Conservation (phyloP, 2,888 invertebrate genomes). For the Chrysopilus asiliformis region DNA sequence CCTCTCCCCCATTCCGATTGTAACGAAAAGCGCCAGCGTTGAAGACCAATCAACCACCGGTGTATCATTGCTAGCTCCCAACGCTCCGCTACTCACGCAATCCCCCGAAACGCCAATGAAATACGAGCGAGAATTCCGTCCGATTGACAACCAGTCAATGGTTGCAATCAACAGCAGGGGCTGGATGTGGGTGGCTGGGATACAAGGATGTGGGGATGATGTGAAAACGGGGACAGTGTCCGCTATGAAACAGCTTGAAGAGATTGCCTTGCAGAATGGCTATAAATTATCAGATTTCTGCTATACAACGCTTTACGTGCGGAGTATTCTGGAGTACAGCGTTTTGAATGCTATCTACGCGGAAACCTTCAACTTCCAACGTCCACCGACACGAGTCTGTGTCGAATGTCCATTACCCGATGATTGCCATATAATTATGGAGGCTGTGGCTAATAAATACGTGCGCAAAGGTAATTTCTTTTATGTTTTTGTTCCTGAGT, state of each 20-base stretch:
- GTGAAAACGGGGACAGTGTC: constrained; percentile 51
- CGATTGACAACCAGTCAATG: constrained; percentile 46
- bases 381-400: constrained; percentile 78
- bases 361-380: constrained; percentile 54
- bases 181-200: constrained; percentile 75
- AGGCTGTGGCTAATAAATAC: constrained; percentile 52
- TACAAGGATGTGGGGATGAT: constrained; percentile 53
- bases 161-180: constrained; percentile 57
- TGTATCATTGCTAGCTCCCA: constrained; percentile 3
- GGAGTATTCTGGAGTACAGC: constrained; percentile 67
- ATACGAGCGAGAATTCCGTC: constrained; percentile 43
- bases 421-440: constrained; percentile 60
- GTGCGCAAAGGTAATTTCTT: constrained; percentile 16
- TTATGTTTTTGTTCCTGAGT: constrained; percentile 8
- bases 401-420: constrained; percentile 63
- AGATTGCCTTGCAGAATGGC: constrained; percentile 25
- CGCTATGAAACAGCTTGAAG: constrained; percentile 61
- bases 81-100: constrained; percentile 19
- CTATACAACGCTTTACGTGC: constrained; percentile 71
- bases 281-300: constrained; percentile 52
- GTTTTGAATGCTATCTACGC: constrained; percentile 66
- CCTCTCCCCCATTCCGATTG: constrained; percentile 30
- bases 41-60: constrained; percentile 23
- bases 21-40: constrained; percentile 35
- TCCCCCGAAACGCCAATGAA: constrained; percentile 37